Evolutionary conservation across 2,113 vertebrate genomes (phyloP).

Genomic region (Stictonetta naevosa): DNA sequence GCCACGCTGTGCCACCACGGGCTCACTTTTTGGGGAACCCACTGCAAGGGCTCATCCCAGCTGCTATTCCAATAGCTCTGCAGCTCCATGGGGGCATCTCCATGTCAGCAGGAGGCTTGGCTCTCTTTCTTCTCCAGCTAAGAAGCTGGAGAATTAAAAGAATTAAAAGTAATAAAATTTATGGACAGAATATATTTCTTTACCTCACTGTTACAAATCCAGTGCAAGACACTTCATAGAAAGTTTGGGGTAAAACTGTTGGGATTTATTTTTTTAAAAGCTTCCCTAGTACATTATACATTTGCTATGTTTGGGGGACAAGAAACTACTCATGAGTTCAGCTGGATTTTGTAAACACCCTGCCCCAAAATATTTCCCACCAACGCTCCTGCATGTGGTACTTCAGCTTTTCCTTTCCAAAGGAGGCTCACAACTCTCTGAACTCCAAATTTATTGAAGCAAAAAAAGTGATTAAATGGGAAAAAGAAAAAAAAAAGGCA

Average conservation of each 20-base stretch:
- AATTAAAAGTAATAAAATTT: too few species aligned
- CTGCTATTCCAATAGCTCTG: not conserved
- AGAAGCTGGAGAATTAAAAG: too few species aligned
- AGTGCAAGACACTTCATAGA: not conserved
- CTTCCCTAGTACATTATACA: too few species aligned
- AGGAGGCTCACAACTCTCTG: not conserved
- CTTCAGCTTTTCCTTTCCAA: not conserved
- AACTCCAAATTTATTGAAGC: not conserved
- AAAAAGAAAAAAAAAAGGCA: not conserved
- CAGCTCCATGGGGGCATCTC: too few species aligned
- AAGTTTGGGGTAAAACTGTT: not conserved
- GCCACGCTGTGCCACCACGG: fast-evolving
- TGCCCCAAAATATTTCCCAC: fast-evolving
- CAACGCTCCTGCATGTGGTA: fast-evolving
- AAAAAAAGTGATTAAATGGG: not conserved
- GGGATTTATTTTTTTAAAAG: not conserved
- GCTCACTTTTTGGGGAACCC: not conserved
- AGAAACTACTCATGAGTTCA: not conserved
- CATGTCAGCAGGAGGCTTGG: too few species aligned
- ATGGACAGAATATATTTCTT: not conserved
- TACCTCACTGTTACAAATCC: not conserved
- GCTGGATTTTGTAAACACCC: not conserved
- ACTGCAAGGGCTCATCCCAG: not conserved
- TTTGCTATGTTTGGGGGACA: not conserved
- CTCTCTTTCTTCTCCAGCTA: not conserved